These are phyloP conservation scores for Cetonia aurata DNA, from an alignment of 2,888 invertebrate species.

Conservation along the genomic window DNA sequence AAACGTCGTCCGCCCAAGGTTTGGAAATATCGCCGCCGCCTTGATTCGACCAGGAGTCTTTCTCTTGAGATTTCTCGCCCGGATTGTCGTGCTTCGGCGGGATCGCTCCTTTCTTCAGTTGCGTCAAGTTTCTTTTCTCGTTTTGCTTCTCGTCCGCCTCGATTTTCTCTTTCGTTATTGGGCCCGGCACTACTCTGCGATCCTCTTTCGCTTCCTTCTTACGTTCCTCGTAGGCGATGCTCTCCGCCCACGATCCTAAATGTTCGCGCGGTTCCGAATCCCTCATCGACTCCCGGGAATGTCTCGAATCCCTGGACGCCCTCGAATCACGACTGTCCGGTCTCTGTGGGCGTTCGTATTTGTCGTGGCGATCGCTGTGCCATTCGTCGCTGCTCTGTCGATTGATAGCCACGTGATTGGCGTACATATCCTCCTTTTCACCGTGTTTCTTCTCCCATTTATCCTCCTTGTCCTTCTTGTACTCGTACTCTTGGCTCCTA, in stretches of 20 bases:
- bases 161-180: constrained; percentile 73
- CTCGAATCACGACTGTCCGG: constrained; percentile 73
- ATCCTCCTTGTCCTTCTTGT: constrained; percentile 57
- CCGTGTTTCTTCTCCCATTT: constrained; percentile 54
- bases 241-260: constrained; percentile 67
- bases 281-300: constrained; percentile 65
- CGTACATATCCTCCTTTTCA: constrained; percentile 51
- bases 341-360: constrained; percentile 68
- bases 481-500: constrained; percentile 55
- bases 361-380: constrained; percentile 55
- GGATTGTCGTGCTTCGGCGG: constrained; percentile 54
- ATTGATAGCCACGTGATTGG: constrained; percentile 50
- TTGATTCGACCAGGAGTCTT: constrained; percentile 52
- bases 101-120: constrained; percentile 66
- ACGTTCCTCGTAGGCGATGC: constrained; percentile 60
- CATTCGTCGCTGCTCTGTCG: constrained; percentile 57
- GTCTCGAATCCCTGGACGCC: constrained; percentile 69
- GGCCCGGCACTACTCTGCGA: constrained; percentile 70
- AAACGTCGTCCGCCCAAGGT: constrained; percentile 67
- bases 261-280: constrained; percentile 66
- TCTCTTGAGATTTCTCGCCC: constrained; percentile 55
- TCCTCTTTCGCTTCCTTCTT: constrained; percentile 58
- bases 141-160: constrained; percentile 71
- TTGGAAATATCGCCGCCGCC: constrained; percentile 58
- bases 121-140: constrained; percentile 69